Conservation (phyloP, 2,113 vertebrate genomes). For the Neotoma lepida region DNA sequence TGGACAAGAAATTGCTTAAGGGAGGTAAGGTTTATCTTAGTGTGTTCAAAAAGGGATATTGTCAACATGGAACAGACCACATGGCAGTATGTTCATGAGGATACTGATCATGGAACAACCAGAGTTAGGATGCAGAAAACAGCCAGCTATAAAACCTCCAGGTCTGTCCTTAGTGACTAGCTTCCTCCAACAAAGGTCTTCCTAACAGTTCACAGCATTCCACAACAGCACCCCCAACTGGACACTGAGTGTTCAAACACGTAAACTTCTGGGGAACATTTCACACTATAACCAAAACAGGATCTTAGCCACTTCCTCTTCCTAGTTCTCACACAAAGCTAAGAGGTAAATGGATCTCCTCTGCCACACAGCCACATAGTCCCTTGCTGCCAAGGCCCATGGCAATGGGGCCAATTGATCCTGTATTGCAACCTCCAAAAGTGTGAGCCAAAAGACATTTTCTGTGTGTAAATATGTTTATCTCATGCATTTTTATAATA, state of each 20-base stretch:
- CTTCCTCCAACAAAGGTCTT: background rate
- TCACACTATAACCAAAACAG: background rate
- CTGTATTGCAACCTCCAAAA: background rate
- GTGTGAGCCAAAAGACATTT: no score
- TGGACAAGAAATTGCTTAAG: background rate
- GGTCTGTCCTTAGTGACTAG: no score
- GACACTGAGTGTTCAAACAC: background rate
- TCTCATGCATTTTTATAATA: background rate
- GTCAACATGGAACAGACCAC: background rate
- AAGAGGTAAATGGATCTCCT: background rate
- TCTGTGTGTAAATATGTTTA: background rate
- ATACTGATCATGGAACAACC: no score
- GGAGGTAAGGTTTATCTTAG: background rate
- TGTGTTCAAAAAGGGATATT: background rate
- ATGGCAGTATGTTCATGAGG: no score
- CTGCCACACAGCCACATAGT: no score
- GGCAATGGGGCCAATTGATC: rapidly evolving
- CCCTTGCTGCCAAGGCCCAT: background rate
- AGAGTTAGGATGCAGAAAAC: background rate
- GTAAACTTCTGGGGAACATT: background rate
- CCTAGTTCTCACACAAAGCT: background rate
- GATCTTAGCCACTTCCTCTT: background rate
- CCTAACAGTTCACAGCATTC: background rate
- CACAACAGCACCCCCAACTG: background rate
- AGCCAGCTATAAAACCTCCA: background rate